Conservation (phyloP, 2,797 vertebrate species). For the Serranus cabrilla region DNA sequence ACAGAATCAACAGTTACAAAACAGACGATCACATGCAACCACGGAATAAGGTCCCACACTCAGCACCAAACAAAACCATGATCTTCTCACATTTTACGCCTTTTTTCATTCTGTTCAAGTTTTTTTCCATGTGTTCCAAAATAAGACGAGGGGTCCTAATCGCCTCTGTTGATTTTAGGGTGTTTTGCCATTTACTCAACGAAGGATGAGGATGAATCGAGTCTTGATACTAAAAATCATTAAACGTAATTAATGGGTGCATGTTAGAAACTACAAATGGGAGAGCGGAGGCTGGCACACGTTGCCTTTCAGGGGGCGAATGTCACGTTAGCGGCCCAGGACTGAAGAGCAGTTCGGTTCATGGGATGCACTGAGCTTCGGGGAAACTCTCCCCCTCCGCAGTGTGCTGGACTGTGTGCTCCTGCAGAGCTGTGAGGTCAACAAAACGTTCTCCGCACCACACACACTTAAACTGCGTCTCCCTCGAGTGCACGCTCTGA, state of each 20-base stretch:
- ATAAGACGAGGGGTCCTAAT: conserved; percentile 26
- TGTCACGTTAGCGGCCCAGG: conserved; percentile 29
- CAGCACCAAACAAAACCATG: conserved; percentile 41
- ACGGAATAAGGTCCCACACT: conserved; percentile 67
- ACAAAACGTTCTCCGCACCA: conserved; percentile 97
- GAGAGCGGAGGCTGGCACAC: conserved; percentile 56
- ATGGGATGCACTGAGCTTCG: conserved; percentile 92
- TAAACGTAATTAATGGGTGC: conserved; percentile 49
- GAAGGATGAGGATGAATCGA: conserved; percentile 38
- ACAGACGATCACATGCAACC: conserved; percentile 81
- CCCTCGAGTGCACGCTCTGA: conserved; percentile 94
- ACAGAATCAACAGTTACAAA: conserved; percentile 62
- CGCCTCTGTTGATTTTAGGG: conserved; percentile 12
- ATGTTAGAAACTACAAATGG: conserved; percentile 53
- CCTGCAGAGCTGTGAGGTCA: conserved; percentile 94
- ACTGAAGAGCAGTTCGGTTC: conserved; percentile 46
- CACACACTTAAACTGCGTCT: conserved; percentile 98
- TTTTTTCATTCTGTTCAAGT: conserved; percentile 37
- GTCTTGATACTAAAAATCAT: conserved; percentile 44
- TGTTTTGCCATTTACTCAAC: conserved; percentile 43
- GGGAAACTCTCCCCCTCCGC: conserved; percentile 94
- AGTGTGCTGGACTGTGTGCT: conserved; percentile 96
- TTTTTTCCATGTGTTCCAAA: conserved; percentile 30
- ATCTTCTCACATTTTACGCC: conserved; percentile 50
- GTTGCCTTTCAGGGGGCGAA: conserved; percentile 25